Evolutionary conservation across 1,140 invertebrate species (phyloP), one percentile per base, ranked within the genome.

Genomic region (Archegozetes longisetosus): DNA sequence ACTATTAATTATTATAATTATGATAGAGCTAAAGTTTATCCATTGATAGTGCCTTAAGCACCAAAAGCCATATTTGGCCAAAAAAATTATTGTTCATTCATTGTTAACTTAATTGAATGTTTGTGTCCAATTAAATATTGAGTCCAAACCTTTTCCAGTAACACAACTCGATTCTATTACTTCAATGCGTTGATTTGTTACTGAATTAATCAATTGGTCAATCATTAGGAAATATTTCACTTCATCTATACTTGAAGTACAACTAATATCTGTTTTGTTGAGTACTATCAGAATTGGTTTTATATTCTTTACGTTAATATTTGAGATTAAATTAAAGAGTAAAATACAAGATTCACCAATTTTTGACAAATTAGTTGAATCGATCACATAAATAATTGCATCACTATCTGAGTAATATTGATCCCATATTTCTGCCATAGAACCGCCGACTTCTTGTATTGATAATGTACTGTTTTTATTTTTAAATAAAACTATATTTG

Each of bases 161-260:
- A 84, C 77, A 0, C 83, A 82, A 61, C 84, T 84, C 0, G 80
- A 78, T 72, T 87, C 84, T 6, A 84, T 70, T 13, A 86, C 76
- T 1, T 71, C 77, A 2, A 85, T 78, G 20, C 79, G 74, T 48
- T 61, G 58, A 64, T 83, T 82, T 4, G 69, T 81, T 40, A 40
- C 6, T 40, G 32, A 40, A 9, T 40, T 6, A 40, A 40, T 40
- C 32, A 40, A 40, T 58, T 74, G 76, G 66, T 80, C 76, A 69
- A 87, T 82, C 57, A 86, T 72, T 81, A 87, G 86, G 2, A 88
- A 72, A 49, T 58, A 26, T 55, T 61, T 61, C 27, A 87, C 68
- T 1, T 84, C 83, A 69, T 87, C 83, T 66, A 87, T 86, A 26
- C 84, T 73, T 81, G 86, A 85, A 69, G 86, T 84, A 23, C 83